phyloP scores from a whole-genome alignment of 2,113 vertebrate species.

The Athene cunicularia region DNA sequence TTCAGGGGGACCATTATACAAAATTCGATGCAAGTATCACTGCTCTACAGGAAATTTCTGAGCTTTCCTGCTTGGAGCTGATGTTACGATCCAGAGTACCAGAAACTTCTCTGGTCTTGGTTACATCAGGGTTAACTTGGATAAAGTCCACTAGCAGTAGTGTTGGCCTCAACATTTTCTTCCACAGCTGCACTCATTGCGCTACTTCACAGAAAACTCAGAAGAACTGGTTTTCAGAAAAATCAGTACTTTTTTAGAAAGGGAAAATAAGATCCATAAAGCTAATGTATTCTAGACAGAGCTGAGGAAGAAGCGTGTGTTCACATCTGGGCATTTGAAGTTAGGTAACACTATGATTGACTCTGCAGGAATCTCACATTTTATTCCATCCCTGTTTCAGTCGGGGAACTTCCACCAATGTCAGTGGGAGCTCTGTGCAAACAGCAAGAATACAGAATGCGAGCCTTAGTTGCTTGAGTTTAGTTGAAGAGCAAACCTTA shows the following conservation, averaged over 20 bases:
- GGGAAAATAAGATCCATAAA: not conserved
- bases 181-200: not conserved
- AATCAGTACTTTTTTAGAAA: not conserved
- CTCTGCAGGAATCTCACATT: not conserved
- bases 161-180: not conserved
- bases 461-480: not conserved
- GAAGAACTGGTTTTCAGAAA: not conserved
- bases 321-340: not conserved
- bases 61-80: not conserved
- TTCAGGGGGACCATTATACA: not conserved
- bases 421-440: not conserved
- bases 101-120: not conserved
- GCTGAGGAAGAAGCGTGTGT: not conserved
- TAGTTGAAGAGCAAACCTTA: conserved; percentile 36
- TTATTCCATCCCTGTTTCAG: not conserved
- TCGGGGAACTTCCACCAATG: not conserved
- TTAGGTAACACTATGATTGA: not conserved
- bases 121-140: not conserved
- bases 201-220: not conserved
- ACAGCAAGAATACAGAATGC: not conserved
- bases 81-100: not conserved
- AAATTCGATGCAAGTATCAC: not conserved
- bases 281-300: not conserved
- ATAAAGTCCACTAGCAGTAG: not conserved
- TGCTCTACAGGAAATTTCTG: not conserved